These are phyloP conservation scores for Engraulis encrasicolus DNA, from an alignment of 2,113 vertebrate genomes.

Conservation along the genomic window DNA sequence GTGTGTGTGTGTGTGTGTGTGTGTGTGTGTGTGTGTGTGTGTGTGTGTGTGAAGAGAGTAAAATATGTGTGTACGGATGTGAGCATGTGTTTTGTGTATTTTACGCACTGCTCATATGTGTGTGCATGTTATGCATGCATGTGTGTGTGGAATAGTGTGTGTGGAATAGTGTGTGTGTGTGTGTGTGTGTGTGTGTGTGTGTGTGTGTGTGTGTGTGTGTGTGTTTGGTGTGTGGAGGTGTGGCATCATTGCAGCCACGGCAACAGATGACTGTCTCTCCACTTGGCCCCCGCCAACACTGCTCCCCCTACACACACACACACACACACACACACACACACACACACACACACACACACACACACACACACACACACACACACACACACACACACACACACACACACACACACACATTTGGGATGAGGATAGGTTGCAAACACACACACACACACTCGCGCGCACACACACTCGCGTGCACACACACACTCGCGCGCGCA, in stretches of 20 bases:
- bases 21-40: not conserved
- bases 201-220: slow-evolving; percentile 27
- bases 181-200: not conserved
- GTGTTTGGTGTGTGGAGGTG: not conserved
- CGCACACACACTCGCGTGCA: not conserved
- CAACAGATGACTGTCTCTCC: not conserved
- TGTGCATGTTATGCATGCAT: slow-evolving; percentile 7
- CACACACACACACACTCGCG: not conserved
- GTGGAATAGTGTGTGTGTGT: not conserved
- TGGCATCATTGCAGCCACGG: not conserved
- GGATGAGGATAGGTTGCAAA: too few relatives aligned
- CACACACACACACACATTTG: not conserved
- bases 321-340: not conserved
- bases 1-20: not conserved
- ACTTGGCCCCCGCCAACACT: not conserved
- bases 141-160: slow-evolving; percentile 16
- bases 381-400: not conserved
- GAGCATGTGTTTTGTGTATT: slow-evolving; percentile 9
- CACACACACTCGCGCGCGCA: not conserved
- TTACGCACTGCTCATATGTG: too few relatives aligned
- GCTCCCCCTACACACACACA: not conserved
- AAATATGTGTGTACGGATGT: not conserved
- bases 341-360: not conserved
- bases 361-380: not conserved
- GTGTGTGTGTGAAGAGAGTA: not conserved